Evolutionary conservation across 1,140 invertebrate genomes (phyloP), one percentile per base, ranked within the genome.

Genomic region (Drosophila pruinosa): DNA sequence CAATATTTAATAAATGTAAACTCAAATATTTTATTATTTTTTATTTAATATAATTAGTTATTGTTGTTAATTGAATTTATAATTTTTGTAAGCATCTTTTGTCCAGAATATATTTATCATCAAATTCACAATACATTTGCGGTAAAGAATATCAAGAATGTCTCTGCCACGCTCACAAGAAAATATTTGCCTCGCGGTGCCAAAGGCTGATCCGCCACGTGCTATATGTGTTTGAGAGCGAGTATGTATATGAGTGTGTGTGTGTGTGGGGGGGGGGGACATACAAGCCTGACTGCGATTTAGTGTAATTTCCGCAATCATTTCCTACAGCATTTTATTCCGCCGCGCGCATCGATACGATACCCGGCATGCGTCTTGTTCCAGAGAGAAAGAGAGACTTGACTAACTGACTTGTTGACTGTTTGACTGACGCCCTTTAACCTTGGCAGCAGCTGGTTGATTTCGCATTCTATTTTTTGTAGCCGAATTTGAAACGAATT

Each of bases 221-320:
- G 15, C 12, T 19, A 8, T 19, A 5, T 36, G 15, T 54, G 10
- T 52, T 0, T 34, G 8, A 45, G 52, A 48, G 41, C 22, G 6
- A 7, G 15, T 39, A 19, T 22, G 28, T 14, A 1, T 45, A 31
- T 28, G 2, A 26, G 22, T 56, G 24, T 43, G 14, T 45, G 36
- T 50, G 24, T 57, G 8, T 59, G 12, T 54, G 15, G 59, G 54
- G 68, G 64, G 22, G 24, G 31, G 70, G 48, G 47, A 67, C 7
- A 56, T 47, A 58, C 47, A 54, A 54, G 68, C 58, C 75, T 50
- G 63, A 17, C 77, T 70, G 57, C 72, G 69, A 70, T 85, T 85
- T 77, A 85, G 80, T 85, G 80, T 85, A 85, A 85, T 85, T 85
- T 85, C 80, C 80, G 80, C 80, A 71, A 74, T 85, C 75, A 85